phyloP scores from a whole-genome alignment of 2,113 vertebrate genomes.

The Semnornis frantzii region DNA sequence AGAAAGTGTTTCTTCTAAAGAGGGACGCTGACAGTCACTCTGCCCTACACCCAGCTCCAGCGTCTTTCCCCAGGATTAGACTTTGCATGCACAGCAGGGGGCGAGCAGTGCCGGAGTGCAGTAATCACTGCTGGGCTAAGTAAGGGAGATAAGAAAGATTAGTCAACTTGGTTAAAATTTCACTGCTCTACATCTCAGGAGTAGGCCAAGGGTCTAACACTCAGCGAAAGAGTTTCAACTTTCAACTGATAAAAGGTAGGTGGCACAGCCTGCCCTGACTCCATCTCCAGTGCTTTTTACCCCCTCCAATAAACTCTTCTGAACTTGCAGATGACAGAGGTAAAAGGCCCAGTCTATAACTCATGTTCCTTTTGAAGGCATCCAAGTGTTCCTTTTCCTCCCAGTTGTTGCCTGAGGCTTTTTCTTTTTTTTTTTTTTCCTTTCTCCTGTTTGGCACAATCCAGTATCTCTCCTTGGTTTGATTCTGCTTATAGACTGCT shows the following conservation, averaged over 20 bases:
- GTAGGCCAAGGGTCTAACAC: conserved; percentile 49
- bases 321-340: not conserved
- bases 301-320: not conserved
- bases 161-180: conserved; percentile 55
- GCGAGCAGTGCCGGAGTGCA: not conserved
- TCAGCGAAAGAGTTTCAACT: conserved; percentile 3
- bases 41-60: not conserved
- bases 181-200: not conserved
- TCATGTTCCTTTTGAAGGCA: not conserved
- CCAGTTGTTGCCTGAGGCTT: not conserved
- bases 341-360: not conserved
- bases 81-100: not conserved
- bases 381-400: not conserved
- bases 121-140: not conserved
- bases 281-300: not conserved
- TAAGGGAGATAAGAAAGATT: conserved; percentile 45
- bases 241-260: conserved; percentile 46
- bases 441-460: not conserved
- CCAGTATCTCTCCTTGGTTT: not conserved
- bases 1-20: not conserved
- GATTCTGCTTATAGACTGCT: not conserved
- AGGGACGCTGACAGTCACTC: not conserved
- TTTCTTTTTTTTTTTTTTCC: not conserved
- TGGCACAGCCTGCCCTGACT: not conserved
- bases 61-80: not conserved